Conservation (phyloP, 1,140 invertebrate genomes). For the Orussus abietinus region DNA sequence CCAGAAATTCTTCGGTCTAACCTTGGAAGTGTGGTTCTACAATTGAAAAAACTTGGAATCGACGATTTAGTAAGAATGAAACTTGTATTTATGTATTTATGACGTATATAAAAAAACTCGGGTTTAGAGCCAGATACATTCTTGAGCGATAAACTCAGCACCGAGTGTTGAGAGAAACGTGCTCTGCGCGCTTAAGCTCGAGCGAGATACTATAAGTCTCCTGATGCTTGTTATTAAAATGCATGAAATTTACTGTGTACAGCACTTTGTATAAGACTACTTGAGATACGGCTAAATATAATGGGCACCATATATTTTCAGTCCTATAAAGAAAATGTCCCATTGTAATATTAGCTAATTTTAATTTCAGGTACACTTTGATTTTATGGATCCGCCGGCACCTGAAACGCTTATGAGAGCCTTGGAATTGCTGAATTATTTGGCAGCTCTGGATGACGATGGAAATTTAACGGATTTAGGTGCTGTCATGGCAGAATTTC, state of each 20-base stretch:
- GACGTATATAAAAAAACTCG: constrained; percentile 42
- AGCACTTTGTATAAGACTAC: too few species aligned
- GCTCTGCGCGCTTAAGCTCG: too few species aligned
- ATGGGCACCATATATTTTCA: too few species aligned
- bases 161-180: too few species aligned
- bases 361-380: constrained; percentile 79
- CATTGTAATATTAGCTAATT: constrained; percentile 3
- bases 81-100: constrained; percentile 78
- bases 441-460: constrained; percentile 95
- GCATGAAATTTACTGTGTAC: too few species aligned
- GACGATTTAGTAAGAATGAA: constrained; percentile 82
- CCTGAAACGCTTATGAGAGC: constrained; percentile 99
- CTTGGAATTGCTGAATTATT: constrained; percentile 94
- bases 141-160: too few species aligned
- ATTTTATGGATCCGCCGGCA: constrained; percentile 99
- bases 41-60: constrained; percentile 98
- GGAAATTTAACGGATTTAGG: constrained; percentile 92
- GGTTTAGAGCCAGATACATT: neutral
- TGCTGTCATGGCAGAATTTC: constrained; percentile 99
- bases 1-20: constrained; percentile 98
- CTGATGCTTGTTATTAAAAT: too few species aligned
- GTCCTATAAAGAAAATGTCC: too few species aligned
- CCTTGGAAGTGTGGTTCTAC: constrained; percentile 94
- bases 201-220: too few species aligned
- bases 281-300: neutral